Conservation (phyloP, 2,113 vertebrate genomes). For the Paracanthobrama guichenoti region DNA sequence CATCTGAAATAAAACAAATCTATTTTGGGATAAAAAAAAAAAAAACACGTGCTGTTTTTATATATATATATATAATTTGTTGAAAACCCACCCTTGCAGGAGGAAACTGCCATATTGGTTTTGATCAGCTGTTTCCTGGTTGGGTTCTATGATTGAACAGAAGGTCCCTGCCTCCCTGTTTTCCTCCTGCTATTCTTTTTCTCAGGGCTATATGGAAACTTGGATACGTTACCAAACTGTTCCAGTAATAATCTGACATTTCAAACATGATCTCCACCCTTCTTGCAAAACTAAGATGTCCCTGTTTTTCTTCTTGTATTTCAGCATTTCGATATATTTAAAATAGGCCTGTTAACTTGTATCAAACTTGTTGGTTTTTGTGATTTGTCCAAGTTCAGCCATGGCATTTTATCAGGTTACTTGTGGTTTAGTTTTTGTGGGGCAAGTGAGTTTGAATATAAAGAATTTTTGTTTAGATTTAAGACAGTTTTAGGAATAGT, state of each 20-base stretch:
- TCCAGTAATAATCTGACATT: neutral
- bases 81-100: neutral
- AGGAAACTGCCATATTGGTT: neutral
- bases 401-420: neutral
- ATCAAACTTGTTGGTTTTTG: neutral
- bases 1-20: too few species aligned
- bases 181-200: neutral
- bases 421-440: neutral
- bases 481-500: neutral
- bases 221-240: neutral
- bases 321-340: neutral
- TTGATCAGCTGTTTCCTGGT: constrained; percentile 16
- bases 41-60: too few species aligned
- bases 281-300: neutral
- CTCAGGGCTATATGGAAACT: constrained; percentile 27
- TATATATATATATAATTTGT: neutral
- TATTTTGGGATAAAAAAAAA: too few species aligned
- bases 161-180: neutral
- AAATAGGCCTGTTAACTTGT: neutral
- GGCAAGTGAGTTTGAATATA: neutral
- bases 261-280: neutral
- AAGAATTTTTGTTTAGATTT: neutral
- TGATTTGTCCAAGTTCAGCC: neutral
- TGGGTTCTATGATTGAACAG: neutral
- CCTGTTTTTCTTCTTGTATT: neutral